Percentiles rank a stretch among this genome's conserved stretches.
phyloP scores from a whole-genome alignment of 2,797 vertebrate genomes.

The Cossypha caffra region DNA sequence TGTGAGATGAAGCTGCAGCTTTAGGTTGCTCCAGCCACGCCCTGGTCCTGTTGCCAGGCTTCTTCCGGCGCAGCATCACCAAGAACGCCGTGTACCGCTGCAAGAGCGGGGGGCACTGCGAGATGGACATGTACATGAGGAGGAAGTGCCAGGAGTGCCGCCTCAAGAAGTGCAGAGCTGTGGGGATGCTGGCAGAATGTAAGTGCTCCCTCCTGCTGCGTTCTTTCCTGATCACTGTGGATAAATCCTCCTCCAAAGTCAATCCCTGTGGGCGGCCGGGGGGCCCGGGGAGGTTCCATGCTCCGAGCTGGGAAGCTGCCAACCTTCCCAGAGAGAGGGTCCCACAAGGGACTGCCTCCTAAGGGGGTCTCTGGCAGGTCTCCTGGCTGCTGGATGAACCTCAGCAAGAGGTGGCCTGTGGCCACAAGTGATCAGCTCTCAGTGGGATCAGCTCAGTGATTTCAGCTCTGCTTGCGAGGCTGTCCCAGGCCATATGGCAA shows the following conservation, averaged over 20 bases:
- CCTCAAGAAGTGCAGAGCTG: slow-evolving; percentile 91
- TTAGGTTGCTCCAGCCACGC: not conserved
- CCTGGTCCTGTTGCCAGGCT: slow-evolving; percentile 74
- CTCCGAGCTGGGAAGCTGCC: no score
- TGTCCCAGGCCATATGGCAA: no score
- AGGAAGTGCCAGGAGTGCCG: slow-evolving; percentile 96
- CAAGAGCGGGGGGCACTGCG: slow-evolving; percentile 91
- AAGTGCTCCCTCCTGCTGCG: slow-evolving; percentile 47
- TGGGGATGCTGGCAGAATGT: slow-evolving; percentile 96
- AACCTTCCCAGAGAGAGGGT: no score
- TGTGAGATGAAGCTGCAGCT: no score
- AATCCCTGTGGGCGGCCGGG: not conserved
- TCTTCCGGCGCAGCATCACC: slow-evolving; percentile 91
- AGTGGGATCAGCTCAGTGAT: no score
- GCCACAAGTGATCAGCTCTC: no score
- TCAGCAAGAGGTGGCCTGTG: no score
- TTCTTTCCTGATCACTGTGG: not conserved
- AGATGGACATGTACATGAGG: slow-evolving; percentile 98
- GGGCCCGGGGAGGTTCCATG: no score
- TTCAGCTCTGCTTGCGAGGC: no score
- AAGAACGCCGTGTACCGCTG: slow-evolving; percentile 93
- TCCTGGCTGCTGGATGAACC: no score
- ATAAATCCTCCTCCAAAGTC: not conserved
- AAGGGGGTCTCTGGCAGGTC: no score
- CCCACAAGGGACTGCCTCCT: no score